Conservation (phyloP, 2,113 vertebrate genomes). For the Chrysochloris asiatica region DNA sequence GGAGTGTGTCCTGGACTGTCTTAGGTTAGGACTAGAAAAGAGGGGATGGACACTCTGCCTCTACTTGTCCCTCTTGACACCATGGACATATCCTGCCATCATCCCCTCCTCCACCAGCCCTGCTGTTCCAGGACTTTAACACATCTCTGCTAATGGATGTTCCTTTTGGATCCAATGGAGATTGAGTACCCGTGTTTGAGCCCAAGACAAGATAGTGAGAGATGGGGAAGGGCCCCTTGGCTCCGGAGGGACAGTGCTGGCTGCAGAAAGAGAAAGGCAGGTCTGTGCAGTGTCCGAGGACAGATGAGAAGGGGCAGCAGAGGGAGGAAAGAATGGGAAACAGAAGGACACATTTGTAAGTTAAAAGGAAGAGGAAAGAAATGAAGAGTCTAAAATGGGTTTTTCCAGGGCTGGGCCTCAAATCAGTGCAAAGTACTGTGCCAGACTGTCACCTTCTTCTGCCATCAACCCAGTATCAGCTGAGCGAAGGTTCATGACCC, state of each 20-base stretch:
- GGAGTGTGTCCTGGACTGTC: not conserved
- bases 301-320: not conserved
- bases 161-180: constrained; percentile 1
- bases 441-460: not conserved
- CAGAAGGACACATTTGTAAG: not conserved
- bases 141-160: not conserved
- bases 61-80: not conserved
- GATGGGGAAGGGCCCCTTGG: not conserved
- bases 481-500: not conserved
- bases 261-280: constrained; percentile 56
- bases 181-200: constrained; percentile 39
- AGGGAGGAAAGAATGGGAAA: not conserved
- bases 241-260: constrained; percentile 11
- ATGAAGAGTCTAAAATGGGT: not conserved
- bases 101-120: fast-evolving
- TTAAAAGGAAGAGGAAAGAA: not conserved
- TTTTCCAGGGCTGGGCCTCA: not conserved
- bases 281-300: constrained; percentile 60
- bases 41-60: not conserved
- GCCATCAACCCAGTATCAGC: not conserved
- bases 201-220: constrained; percentile 67
- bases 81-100: not conserved
- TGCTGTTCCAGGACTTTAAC: not conserved
- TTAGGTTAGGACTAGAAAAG: not conserved
- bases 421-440: not conserved